Percentiles rank a stretch among this genome's conserved stretches.
Conservation (phyloP, 2,888 invertebrate species). For the Strigamia crassipes region DNA sequence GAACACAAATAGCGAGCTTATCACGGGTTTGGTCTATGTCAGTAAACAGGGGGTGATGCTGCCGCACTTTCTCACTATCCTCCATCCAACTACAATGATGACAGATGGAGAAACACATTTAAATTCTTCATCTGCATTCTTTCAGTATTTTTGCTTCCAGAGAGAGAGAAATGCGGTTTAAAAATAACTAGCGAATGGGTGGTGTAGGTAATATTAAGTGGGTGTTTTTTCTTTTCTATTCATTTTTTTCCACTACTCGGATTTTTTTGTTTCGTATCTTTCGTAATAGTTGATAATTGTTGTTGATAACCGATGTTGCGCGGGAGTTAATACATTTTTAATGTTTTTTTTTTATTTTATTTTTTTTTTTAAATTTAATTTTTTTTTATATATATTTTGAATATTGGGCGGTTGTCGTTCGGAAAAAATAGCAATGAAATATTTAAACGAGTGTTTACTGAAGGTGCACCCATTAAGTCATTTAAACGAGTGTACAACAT, state of each 20-base stretch:
- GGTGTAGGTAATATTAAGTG: background rate
- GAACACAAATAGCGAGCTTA: slow-evolving; percentile 47
- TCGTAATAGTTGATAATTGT: background rate
- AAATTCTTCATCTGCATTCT: slow-evolving; percentile 34
- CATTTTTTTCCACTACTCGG: background rate
- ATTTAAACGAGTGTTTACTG: no score
- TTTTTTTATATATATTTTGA: background rate
- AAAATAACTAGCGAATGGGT: background rate
- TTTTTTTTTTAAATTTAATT: no score
- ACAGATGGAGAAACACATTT: slow-evolving; percentile 42
- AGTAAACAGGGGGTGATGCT: background rate
- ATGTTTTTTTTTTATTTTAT: background rate
- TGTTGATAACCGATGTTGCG: background rate
- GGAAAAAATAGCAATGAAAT: background rate
- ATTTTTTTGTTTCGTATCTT: background rate
- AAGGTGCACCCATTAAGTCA: no score
- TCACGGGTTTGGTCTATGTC: slow-evolving; percentile 45
- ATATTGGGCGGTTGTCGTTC: background rate
- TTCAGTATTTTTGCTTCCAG: background rate
- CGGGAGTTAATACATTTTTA: background rate
- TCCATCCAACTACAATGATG: slow-evolving; percentile 40
- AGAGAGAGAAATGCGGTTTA: background rate
- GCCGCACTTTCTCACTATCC: slow-evolving; percentile 13
- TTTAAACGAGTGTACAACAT: no score
- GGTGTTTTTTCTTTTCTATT: background rate